Conservation (phyloP, 1,140 invertebrate species). For the Eueides isabella region DNA sequence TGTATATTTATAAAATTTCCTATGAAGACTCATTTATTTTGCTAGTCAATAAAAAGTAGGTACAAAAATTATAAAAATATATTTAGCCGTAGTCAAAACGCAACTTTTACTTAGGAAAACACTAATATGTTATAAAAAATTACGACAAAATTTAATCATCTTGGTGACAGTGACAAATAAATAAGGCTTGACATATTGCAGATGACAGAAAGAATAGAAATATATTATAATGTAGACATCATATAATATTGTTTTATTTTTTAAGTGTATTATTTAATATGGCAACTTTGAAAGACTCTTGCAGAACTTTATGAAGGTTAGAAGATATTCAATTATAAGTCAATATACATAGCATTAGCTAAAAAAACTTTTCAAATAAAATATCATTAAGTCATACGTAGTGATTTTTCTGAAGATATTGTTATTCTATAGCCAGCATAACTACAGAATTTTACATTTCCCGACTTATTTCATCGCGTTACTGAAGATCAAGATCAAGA, state of each 20-base stretch:
- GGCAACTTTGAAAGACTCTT: not conserved
- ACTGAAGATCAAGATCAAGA: slow-evolving; percentile 1
- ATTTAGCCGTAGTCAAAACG: not conserved
- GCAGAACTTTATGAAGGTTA: too few species aligned
- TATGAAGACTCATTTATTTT: not conserved
- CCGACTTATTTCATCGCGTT: not conserved
- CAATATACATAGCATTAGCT: too few species aligned
- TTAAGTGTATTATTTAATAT: not conserved
- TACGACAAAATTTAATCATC: not conserved
- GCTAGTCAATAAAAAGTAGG: not conserved
- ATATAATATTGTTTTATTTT: too few species aligned
- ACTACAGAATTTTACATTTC: not conserved
- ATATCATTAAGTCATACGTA: too few species aligned
- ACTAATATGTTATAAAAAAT: not conserved
- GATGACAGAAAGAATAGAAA: not conserved
- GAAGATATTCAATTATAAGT: too few species aligned
- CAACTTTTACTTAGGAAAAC: not conserved
- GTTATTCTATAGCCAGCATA: too few species aligned
- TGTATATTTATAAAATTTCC: too few species aligned
- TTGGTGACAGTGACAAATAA: not conserved
- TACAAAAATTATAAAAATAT: not conserved
- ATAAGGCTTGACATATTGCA: not conserved
- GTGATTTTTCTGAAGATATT: too few species aligned
- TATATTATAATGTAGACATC: not conserved
- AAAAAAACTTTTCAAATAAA: too few species aligned